Base-by-base conservation (phyloP, 1,140 invertebrate genomes). In the Bombus polaris region DNA sequence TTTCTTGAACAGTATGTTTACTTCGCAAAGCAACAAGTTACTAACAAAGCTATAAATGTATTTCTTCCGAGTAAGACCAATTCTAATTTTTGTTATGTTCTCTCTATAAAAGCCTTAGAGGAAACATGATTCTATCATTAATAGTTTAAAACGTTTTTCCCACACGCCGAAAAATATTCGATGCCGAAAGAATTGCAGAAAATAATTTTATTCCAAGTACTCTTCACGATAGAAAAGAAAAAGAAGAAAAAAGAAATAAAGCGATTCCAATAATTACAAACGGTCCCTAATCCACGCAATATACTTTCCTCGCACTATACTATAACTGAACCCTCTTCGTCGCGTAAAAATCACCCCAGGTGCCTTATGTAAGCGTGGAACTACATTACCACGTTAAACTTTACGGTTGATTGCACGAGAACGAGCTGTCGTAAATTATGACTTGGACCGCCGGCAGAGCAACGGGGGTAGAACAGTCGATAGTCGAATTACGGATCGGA, bases 401-500 rank as follows among this genome's bases (percentile, higher is more conserved):
- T 35, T 53, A 75, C 74, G 32, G 32, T 28, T 75, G 73, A 57
- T 75, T 9, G 32, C 59, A 35, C 72, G n/a, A 47, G 39, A 68
- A 78, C 59, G 18, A 53, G 35, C 25, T 22, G n/a, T 53, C 37
- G 44, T 78, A 39, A 78, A 84, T 84, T 71, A 57, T 32, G 35
- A 18, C 47, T 28, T 28, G 3, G 35, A 32, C 28, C 12, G 6
- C 25, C 47, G 73, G 15, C 42, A 28, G 22, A 13, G 28, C 1
- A 15, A 73, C 9, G 13, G 15, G 1, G 10, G 6, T 8, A 42
- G 22, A 12, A 42, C 71, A 42, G 39, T 44, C 39, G 66, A 83
- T 74, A 44, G 22, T 53, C 76, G 83, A 85, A 62, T 80, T 57
- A 57, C 25, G 35, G 28, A 76, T 78, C 74, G 12, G 39, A 53